phyloP scores from a whole-genome alignment of 1,140 invertebrate species.

The Trichonephila clavipes region DNA sequence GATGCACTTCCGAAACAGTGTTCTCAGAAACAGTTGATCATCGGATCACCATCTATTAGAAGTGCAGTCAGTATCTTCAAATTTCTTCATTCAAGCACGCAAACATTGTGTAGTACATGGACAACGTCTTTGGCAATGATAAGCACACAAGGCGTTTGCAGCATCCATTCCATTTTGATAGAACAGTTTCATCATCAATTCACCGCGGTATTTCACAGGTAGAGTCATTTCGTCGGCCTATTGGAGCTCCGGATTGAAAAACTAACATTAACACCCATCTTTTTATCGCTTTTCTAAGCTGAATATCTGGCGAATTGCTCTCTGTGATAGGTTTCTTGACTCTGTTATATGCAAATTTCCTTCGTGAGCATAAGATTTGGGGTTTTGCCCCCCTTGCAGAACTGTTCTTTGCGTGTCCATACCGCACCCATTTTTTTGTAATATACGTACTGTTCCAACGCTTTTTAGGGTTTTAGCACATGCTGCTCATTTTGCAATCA shows the following conservation, averaged over 20 bases:
- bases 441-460: too few species aligned
- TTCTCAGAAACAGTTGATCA: not conserved
- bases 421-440: too few species aligned
- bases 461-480: too few species aligned
- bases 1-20: too few species aligned
- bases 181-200: conserved; percentile 5
- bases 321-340: conserved; percentile 33
- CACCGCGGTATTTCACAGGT: not conserved
- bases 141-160: not conserved
- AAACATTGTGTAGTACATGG: not conserved
- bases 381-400: not conserved
- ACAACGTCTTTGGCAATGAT: conserved; percentile 4
- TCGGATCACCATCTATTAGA: too few species aligned
- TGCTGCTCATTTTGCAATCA: too few species aligned
- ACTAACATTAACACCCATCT: not conserved
- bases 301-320: not conserved
- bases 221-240: conserved; percentile 36
- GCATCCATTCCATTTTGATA: conserved; percentile 43
- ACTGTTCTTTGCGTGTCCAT: too few species aligned
- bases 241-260: conserved; percentile 3
- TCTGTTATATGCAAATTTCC: not conserved
- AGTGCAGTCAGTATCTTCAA: not conserved
- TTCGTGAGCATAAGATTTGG: not conserved
- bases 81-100: not conserved
- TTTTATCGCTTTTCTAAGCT: conserved; percentile 42